Evolutionary conservation across 1,140 invertebrate genomes (phyloP), one percentile per base, ranked within the genome.

Genomic region (Saccostrea glomerata): DNA sequence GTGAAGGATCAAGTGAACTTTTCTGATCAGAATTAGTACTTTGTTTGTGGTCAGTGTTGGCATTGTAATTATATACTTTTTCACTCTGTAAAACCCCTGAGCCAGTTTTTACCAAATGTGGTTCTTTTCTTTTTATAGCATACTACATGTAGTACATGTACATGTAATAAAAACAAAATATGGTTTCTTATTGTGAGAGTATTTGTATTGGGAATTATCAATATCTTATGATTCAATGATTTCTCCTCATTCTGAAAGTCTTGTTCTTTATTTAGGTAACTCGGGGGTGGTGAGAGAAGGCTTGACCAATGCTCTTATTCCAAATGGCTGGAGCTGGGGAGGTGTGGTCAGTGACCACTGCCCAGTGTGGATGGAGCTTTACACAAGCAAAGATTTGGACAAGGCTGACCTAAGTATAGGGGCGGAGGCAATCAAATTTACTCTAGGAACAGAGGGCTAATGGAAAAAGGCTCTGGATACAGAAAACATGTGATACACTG

Each of bases 261-360:
- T 89, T 36, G 84, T 83, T 85, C 23, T 66, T 85, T 85, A 82
- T 88, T 7, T 95, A 96, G 97, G 96, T 20, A 93, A 96, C 55
- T 95, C 95, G 56, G 96, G 96, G 25, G 95, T 97, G n/a, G 95
- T 97, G 58, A 95, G 96, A 36, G 95, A 96, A 36, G 97, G 97
- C 0, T 94, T 97, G 40, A 96, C 96, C 87, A 97, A 97, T 93
- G 94, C 97, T n/a, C 97, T 97, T 60, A 98, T 98, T 86, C 97
- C 97, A 2, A 96, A 96, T 66, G 97, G 97, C 13, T 98, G 97
- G 97, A 96, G 96, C 23, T 97, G 97, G 97, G 97, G 97, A 58
- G 97, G 97, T 2, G 95, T 96, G 12, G 97, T 96, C 2, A 97
- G 97, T 40, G 96, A 96, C 82, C 96, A 96, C 94, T 97, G 96